Conservation (phyloP, 2,113 vertebrate genomes). For the Gnathonemus longibarbis region DNA sequence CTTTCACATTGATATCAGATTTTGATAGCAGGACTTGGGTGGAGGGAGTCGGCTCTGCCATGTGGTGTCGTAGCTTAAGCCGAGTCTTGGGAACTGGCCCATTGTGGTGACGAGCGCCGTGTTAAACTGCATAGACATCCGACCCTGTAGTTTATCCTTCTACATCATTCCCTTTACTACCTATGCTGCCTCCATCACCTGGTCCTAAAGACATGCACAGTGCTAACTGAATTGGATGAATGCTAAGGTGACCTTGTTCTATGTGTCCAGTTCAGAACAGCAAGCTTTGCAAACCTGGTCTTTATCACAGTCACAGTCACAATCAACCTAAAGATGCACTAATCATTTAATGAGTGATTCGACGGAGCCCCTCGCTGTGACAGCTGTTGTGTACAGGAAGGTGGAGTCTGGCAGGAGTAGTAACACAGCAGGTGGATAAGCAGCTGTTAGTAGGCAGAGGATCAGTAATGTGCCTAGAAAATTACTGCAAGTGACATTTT, state of each 20-base stretch:
- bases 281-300: not conserved
- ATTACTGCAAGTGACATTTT: not conserved
- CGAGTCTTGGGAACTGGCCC: not conserved
- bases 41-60: not conserved
- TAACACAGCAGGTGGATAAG: not conserved
- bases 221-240: not conserved
- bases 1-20: not conserved
- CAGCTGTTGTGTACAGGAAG: not conserved
- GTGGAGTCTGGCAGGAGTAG: not conserved
- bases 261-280: not conserved
- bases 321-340: too few relatives aligned
- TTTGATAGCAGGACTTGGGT: not conserved
- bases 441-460: not conserved
- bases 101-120: not conserved
- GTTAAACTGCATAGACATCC: not conserved
- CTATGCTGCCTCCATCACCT: not conserved
- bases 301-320: not conserved
- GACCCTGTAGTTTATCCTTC: not conserved
- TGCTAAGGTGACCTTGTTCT: not conserved
- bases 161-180: not conserved
- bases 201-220: not conserved
- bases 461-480: not conserved
- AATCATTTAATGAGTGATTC: too few relatives aligned
- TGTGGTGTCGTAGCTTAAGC: not conserved
- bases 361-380: not conserved